A percentile compares a stretch with the other conserved stretches of the same genome.
These are phyloP conservation scores for Apis dorsata DNA, from an alignment of 1,140 invertebrate species.

Conservation along the genomic window DNA sequence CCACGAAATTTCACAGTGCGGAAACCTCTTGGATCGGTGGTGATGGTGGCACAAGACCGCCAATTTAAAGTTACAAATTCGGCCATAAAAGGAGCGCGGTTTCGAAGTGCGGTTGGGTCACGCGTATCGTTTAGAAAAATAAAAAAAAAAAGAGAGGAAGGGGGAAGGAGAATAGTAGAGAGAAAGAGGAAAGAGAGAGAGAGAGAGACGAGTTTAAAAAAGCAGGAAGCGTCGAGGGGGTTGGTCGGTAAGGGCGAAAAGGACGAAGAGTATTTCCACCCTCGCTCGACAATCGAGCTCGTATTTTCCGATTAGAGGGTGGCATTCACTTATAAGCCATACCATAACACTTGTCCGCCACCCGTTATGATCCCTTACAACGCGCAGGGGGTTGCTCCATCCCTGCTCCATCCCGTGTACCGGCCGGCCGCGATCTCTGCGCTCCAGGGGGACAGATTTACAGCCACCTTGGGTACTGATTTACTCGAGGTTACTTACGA, in stretches of 20 bases:
- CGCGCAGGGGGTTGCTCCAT: slow-evolving; percentile 15
- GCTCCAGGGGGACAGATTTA: slow-evolving; percentile 78
- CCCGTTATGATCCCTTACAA: slow-evolving; percentile 75
- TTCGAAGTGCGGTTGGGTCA: slow-evolving; percentile 31
- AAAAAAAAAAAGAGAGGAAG: slow-evolving; percentile 12
- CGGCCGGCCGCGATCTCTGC: slow-evolving; percentile 23
- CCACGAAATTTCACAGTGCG: slow-evolving; percentile 64
- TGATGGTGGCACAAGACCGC: slow-evolving; percentile 52
- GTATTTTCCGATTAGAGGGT: slow-evolving; percentile 80
- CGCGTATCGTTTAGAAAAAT: slow-evolving; percentile 55
- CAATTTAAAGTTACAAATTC: slow-evolving; percentile 79
- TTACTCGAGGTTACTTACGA: slow-evolving; percentile 68
- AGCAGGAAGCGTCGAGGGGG: slow-evolving; percentile 11
- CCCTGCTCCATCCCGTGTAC: slow-evolving; percentile 31
- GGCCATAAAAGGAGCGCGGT: slow-evolving; percentile 72
- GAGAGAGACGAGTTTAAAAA: slow-evolving; percentile 39
- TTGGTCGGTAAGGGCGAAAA: neutral
- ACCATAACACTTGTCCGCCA: slow-evolving; percentile 80
- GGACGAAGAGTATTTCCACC: slow-evolving; percentile 49
- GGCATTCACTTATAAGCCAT: slow-evolving; percentile 81
- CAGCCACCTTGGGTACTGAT: slow-evolving; percentile 80
- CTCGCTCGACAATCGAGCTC: slow-evolving; percentile 76
- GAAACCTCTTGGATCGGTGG: slow-evolving; percentile 30
- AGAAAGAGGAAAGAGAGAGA: no score
- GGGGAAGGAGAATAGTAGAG: neutral